Conservation (phyloP, 2,113 vertebrate genomes). For the Rhea americana region DNA sequence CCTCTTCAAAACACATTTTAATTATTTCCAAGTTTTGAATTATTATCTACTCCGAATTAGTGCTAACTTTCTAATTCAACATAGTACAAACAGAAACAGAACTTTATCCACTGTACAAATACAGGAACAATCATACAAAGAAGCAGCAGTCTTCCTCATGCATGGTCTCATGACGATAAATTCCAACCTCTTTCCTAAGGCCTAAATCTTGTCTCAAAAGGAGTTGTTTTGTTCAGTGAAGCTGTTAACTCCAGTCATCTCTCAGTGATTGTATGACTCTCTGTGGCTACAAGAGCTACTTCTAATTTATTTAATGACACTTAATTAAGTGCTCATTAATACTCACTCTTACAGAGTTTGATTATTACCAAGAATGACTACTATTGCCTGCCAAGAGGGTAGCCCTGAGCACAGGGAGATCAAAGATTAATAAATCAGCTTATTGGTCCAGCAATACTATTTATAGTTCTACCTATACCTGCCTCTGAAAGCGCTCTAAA, state of each 20-base stretch:
- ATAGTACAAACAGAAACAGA: not conserved
- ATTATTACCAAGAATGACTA: constrained; percentile 6
- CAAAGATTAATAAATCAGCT: constrained; percentile 19
- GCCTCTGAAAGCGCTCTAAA: not conserved
- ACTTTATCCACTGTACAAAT: not conserved
- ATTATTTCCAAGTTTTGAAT: not conserved
- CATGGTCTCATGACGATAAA: not conserved
- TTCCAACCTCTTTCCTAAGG: not conserved
- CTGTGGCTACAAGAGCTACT: not conserved
- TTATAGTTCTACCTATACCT: not conserved
- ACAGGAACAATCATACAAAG: not conserved
- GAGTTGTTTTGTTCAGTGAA: not conserved
- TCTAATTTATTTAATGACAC: not conserved
- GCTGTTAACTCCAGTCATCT: not conserved
- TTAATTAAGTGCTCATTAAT: constrained; percentile 25
- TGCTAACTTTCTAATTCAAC: not conserved
- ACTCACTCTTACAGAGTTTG: constrained; percentile 3
- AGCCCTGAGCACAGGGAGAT: not conserved
- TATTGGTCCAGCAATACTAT: not conserved
- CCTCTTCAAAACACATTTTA: not conserved
- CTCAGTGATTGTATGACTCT: not conserved
- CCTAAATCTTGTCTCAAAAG: not conserved
- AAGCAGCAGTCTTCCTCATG: not conserved
- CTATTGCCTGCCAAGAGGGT: not conserved
- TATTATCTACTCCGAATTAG: not conserved